Evolutionary conservation across 2,888 invertebrate species (phyloP).

Genomic region (Eupithecia subumbrata): DNA sequence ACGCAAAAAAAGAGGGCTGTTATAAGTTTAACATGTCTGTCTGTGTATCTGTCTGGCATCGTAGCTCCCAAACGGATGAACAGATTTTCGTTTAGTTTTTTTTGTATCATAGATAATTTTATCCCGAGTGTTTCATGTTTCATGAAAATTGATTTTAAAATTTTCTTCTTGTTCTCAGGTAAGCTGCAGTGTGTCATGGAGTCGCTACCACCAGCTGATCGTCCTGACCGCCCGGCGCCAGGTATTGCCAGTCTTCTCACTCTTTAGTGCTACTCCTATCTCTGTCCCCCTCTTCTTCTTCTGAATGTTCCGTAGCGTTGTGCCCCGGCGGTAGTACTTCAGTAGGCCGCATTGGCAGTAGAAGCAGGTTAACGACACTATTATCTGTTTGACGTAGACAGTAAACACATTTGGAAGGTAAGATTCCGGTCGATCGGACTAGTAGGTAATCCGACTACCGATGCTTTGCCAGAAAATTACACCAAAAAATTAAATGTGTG

Average conservation of each 20-base stretch:
- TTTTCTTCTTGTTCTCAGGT: conserved; percentile 25
- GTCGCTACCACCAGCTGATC: conserved; percentile 22
- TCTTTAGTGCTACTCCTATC: conserved; percentile 29
- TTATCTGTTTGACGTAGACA: not conserved
- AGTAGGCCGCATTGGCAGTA: not conserved
- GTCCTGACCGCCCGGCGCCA: conserved; percentile 15
- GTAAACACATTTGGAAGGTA: not conserved
- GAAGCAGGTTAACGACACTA: not conserved
- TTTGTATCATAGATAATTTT: too few relatives aligned
- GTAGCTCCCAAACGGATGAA: too few relatives aligned
- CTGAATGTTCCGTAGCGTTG: conserved; percentile 13
- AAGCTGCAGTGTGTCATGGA: conserved; percentile 27
- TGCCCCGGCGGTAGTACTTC: conserved; percentile 6
- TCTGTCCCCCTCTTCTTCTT: conserved; percentile 18
- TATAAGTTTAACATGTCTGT: too few relatives aligned
- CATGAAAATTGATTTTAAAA: too few relatives aligned
- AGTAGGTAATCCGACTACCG: not conserved
- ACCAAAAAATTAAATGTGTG: not conserved
- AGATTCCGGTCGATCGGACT: not conserved
- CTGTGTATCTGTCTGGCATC: too few relatives aligned
- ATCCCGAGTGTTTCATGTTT: too few relatives aligned
- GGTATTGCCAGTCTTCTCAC: conserved; percentile 34
- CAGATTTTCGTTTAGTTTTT: too few relatives aligned
- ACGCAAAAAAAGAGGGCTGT: too few relatives aligned
- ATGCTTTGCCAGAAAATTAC: not conserved